Conservation (phyloP, 2,113 vertebrate species). For the Prietella phreatophila region DNA sequence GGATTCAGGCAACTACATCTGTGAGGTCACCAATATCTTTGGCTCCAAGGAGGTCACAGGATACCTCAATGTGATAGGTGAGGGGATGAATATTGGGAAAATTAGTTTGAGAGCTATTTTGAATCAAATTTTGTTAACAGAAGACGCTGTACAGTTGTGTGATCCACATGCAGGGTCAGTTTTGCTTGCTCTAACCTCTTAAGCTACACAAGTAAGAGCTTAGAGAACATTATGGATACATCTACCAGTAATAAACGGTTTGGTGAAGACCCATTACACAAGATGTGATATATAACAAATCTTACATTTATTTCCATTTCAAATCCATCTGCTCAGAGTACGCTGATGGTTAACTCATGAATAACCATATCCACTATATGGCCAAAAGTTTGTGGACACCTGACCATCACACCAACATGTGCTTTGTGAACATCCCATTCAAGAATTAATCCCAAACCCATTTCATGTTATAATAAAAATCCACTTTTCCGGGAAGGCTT, state of each 20-base stretch:
- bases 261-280: neutral
- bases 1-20: slow-evolving; percentile 96
- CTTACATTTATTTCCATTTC: neutral
- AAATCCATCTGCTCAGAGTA: neutral
- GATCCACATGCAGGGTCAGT: neutral
- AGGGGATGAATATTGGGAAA: slow-evolving; percentile 41
- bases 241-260: neutral
- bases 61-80: slow-evolving; percentile 90
- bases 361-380: neutral
- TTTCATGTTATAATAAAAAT: neutral
- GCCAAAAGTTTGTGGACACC: neutral
- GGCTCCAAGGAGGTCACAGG: slow-evolving; percentile 93
- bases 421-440: neutral
- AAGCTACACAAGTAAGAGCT: neutral
- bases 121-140: neutral
- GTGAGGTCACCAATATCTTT: slow-evolving; percentile 97
- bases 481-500: neutral
- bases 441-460: too few relatives aligned
- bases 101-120: neutral
- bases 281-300: neutral
- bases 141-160: neutral
- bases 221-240: neutral
- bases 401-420: neutral
- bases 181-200: neutral
- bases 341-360: neutral